Conservation (phyloP, 2,888 invertebrate species). For the Zele albiditarsus region DNA sequence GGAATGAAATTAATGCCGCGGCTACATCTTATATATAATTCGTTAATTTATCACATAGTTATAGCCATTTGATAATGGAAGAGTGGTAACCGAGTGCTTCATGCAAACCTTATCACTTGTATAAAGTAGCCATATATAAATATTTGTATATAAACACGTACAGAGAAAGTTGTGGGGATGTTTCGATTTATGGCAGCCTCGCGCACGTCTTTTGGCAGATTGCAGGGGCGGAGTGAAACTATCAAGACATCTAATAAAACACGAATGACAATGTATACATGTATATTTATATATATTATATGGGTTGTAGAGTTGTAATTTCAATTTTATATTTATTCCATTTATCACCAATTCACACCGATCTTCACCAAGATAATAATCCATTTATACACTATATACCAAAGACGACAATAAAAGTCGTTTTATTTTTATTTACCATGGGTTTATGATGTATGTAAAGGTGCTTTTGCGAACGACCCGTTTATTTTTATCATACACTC, state of each 20-base stretch:
- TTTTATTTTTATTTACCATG: background rate
- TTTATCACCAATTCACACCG: background rate
- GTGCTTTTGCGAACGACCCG: background rate
- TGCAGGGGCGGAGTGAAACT: background rate
- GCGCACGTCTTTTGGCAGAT: background rate
- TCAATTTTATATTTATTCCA: background rate
- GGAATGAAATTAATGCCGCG: background rate
- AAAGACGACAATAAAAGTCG: background rate
- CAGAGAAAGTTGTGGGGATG: background rate
- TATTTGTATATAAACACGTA: background rate
- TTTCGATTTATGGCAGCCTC: background rate
- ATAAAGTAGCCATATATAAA: background rate
- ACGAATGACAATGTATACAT: background rate
- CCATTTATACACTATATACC: background rate
- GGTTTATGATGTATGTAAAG: background rate
- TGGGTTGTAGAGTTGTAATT: background rate
- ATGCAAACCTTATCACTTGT: background rate
- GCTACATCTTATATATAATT: background rate
- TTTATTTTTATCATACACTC: conserved; percentile 26
- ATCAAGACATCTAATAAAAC: background rate
- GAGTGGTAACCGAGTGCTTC: background rate
- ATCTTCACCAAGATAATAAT: background rate
- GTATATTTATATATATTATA: background rate
- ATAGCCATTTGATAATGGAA: background rate
- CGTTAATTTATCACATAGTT: background rate